These are phyloP conservation scores for Schizopygopsis malacanthus DNA, from an alignment of 2,797 vertebrate genomes.

Conservation along the genomic window DNA sequence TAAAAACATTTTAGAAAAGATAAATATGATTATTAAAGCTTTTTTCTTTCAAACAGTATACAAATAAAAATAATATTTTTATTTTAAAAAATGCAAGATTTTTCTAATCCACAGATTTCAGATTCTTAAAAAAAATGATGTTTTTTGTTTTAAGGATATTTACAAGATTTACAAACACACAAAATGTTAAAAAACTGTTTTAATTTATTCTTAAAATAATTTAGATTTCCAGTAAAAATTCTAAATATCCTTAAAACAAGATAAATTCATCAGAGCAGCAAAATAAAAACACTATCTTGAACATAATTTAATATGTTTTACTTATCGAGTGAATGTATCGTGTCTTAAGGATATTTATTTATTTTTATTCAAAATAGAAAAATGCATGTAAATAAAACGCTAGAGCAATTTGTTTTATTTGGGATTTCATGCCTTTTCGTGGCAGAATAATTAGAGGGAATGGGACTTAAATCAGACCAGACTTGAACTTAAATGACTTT, in stretches of 20 bases:
- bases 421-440: background rate
- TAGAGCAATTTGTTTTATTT: background rate
- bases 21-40: too few species aligned
- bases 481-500: background rate
- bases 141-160: too few species aligned
- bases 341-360: background rate
- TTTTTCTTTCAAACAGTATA: too few species aligned
- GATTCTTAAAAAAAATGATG: too few species aligned
- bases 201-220: background rate
- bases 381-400: too few species aligned
- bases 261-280: background rate
- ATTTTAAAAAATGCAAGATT: too few species aligned
- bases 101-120: too few species aligned
- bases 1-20: too few species aligned
- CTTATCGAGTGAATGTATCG: background rate
- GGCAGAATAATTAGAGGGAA: background rate
- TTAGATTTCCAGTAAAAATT: background rate
- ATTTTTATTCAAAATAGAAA: background rate
- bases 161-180: too few species aligned
- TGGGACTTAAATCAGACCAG: background rate
- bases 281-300: background rate
- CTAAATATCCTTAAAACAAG: conserved; percentile 1
- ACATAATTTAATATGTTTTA: background rate
- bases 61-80: too few species aligned
- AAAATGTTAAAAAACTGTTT: too few species aligned